phyloP scores from a whole-genome alignment of 2,888 invertebrate genomes.

The Saturnia japonica region DNA sequence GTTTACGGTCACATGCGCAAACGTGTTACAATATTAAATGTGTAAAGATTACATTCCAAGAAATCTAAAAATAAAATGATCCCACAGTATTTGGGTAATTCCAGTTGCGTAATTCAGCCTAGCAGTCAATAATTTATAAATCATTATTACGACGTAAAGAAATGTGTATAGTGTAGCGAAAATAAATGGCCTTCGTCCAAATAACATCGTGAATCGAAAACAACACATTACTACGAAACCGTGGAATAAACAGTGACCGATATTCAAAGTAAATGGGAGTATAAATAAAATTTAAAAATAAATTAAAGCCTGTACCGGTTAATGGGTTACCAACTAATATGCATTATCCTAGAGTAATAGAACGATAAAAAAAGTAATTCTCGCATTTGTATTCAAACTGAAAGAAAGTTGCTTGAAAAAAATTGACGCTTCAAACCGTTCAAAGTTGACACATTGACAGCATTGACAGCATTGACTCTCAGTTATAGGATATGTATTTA shows the following conservation, averaged over 20 bases:
- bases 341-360: background rate
- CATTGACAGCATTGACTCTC: background rate
- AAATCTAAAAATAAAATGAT: background rate
- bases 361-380: background rate
- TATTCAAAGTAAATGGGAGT: background rate
- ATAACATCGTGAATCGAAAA: background rate
- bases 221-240: constrained; percentile 6
- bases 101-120: background rate
- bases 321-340: background rate
- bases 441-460: too few relatives aligned
- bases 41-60: background rate
- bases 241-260: constrained; percentile 3
- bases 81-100: background rate
- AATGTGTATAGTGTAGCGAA: background rate
- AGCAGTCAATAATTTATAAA: background rate
- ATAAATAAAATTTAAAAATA: constrained; percentile 6
- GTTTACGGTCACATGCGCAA: background rate
- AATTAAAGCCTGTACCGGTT: background rate
- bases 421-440: too few relatives aligned
- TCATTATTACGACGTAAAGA: background rate
- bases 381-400: background rate
- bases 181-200: background rate
- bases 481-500: background rate
- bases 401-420: too few relatives aligned
- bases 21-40: background rate